phyloP scores from a whole-genome alignment of 2,113 vertebrate species.

The Chaenocephalus aceratus region DNA sequence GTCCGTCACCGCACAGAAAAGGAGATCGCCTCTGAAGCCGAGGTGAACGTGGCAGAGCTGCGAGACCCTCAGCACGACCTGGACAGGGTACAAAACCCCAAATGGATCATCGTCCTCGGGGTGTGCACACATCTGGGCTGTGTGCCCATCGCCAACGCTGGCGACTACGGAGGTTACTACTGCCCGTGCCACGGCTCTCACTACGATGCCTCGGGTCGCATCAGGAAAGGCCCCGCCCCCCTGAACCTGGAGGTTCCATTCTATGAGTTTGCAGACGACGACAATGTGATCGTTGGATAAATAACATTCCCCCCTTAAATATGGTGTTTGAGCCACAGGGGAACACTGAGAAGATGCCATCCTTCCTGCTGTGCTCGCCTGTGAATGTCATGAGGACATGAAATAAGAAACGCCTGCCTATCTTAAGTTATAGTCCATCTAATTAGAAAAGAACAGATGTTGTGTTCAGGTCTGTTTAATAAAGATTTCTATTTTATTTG shows the following conservation, averaged over 20 bases:
- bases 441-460: conserved; percentile 4
- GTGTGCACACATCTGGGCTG: conserved; percentile 95
- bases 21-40: conserved; percentile 88
- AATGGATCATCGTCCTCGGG: conserved; percentile 89
- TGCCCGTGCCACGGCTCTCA: conserved; percentile 97
- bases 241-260: conserved; percentile 92
- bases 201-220: conserved; percentile 94
- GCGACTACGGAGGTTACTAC: conserved; percentile 93
- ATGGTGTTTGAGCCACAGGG: not conserved
- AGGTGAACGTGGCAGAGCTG: conserved; percentile 86
- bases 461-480: conserved; percentile 42
- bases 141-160: conserved; percentile 92
- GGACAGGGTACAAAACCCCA: conserved; percentile 88
- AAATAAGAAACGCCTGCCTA: not conserved
- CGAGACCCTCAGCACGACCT: conserved; percentile 91
- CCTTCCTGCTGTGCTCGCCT: not conserved
- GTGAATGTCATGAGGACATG: not conserved
- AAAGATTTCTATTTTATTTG: conserved; percentile 64
- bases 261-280: conserved; percentile 89
- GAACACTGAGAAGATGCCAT: not conserved
- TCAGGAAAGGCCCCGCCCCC: conserved; percentile 94
- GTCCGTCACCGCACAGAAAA: conserved; percentile 91
- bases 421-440: conserved; percentile 22
- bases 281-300: conserved; percentile 90
- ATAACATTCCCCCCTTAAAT: not conserved